Percentiles rank a stretch among this genome's conserved stretches.
Evolutionary conservation across 1,140 invertebrate species (phyloP).

Genomic region (Drusus annulatus): DNA sequence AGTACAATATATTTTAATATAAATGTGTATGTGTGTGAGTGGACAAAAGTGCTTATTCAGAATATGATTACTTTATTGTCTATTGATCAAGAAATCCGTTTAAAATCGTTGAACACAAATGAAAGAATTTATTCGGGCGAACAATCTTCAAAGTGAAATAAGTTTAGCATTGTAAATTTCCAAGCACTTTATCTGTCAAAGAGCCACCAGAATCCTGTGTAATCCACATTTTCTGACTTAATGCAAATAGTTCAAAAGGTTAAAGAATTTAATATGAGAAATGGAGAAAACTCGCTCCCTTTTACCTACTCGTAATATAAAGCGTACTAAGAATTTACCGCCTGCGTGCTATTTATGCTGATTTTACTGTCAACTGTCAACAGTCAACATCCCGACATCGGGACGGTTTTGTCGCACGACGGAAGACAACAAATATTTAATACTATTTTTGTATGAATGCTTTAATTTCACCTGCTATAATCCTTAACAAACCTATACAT

Average conservation of each 20-base stretch:
- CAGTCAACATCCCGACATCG: no score
- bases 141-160: conserved; percentile 14
- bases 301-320: conserved; percentile 4
- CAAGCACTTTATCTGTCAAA: conserved; percentile 28
- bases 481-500: no score
- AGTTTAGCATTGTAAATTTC: conserved; percentile 31
- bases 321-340: not conserved
- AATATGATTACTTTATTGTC: not conserved
- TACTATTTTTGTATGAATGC: no score
- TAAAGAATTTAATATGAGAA: conserved; percentile 32
- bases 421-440: no score
- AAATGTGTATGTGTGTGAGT: no score
- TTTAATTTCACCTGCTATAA: no score
- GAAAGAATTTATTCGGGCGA: not conserved
- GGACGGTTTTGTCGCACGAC: no score
- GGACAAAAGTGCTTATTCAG: no score
- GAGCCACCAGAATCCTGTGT: not conserved
- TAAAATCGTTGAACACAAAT: conserved; percentile 3
- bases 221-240: conserved; percentile 22
- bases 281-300: not conserved
- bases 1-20: no score
- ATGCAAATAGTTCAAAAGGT: conserved; percentile 32
- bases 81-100: not conserved
- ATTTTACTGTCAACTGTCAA: no score
- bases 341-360: no score